A percentile compares a stretch with the other conserved stretches of the same genome.
Evolutionary conservation across 2,888 invertebrate genomes (phyloP).

Genomic region (Eupithecia centaureata): DNA sequence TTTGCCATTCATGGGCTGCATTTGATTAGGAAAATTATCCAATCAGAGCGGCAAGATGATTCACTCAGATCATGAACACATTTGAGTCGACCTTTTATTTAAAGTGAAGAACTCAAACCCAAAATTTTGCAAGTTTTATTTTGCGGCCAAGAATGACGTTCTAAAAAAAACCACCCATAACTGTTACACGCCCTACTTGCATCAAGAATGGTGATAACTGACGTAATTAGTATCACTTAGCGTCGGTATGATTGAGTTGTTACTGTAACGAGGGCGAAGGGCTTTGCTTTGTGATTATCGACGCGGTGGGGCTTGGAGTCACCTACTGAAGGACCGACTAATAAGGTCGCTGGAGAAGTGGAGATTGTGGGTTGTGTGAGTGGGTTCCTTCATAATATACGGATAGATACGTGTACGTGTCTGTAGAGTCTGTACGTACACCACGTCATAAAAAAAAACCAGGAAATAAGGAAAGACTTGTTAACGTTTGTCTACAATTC

Average conservation of each 20-base stretch:
- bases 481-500: too few relatives aligned
- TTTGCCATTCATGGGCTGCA: too few relatives aligned
- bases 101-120: too few relatives aligned
- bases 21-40: too few relatives aligned
- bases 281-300: conserved; percentile 37
- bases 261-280: conserved; percentile 41
- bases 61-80: too few relatives aligned
- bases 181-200: conserved; percentile 45
- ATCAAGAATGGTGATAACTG: conserved; percentile 48
- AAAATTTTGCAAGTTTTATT: too few relatives aligned
- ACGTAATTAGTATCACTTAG: conserved; percentile 51
- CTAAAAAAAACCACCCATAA: neutral
- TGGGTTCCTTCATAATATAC: neutral
- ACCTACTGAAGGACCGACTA: neutral
- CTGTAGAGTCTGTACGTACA: neutral
- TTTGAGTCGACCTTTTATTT: too few relatives aligned
- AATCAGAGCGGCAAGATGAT: too few relatives aligned
- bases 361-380: too few relatives aligned
- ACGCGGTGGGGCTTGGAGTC: conserved; percentile 9
- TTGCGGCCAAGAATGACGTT: too few relatives aligned
- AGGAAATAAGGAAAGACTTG: neutral
- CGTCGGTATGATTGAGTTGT: conserved; percentile 52
- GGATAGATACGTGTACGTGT: too few relatives aligned
- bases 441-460: neutral
- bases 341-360: neutral